Evolutionary conservation across 2,113 vertebrate species (phyloP).

Genomic region (Chaetodon trifascialis): DNA sequence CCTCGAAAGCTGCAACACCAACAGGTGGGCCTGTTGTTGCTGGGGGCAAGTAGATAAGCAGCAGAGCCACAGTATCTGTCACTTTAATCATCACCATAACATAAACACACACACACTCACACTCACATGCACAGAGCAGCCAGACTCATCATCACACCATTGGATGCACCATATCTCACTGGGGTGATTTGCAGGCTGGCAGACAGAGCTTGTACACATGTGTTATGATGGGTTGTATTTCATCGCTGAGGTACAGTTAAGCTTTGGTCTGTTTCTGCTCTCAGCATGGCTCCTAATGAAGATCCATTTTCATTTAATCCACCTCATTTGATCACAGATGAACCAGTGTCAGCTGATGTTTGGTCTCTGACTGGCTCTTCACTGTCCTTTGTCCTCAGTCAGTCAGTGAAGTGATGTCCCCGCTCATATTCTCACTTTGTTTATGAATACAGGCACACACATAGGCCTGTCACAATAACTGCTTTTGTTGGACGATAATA

Average conservation of each 20-base stretch:
- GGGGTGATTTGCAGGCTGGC: conserved; percentile 34
- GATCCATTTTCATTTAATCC: conserved; percentile 65
- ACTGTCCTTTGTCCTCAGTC: conserved; percentile 44
- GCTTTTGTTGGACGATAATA: too few species aligned
- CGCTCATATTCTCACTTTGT: neutral
- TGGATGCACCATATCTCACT: conserved; percentile 11
- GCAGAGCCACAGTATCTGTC: conserved; percentile 14
- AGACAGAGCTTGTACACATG: conserved; percentile 14
- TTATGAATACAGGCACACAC: neutral
- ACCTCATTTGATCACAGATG: conserved; percentile 41
- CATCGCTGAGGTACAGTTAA: conserved; percentile 63
- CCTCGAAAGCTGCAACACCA: conserved; percentile 34
- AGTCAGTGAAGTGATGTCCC: conserved; percentile 18
- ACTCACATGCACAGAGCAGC: neutral
- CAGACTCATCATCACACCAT: conserved; percentile 12
- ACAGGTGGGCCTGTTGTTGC: conserved; percentile 67
- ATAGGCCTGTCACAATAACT: too few species aligned
- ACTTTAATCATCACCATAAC: conserved; percentile 14
- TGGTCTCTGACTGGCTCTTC: conserved; percentile 26
- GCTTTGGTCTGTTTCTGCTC: conserved; percentile 48
- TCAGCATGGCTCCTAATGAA: conserved; percentile 25
- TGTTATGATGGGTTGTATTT: conserved; percentile 60
- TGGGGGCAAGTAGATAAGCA: conserved; percentile 35
- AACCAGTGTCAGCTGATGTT: conserved; percentile 45
- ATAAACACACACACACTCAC: conserved; percentile 13